Base-by-base conservation (phyloP, 1,140 invertebrate genomes). In the Drosophila pseudoananassae region DNA sequence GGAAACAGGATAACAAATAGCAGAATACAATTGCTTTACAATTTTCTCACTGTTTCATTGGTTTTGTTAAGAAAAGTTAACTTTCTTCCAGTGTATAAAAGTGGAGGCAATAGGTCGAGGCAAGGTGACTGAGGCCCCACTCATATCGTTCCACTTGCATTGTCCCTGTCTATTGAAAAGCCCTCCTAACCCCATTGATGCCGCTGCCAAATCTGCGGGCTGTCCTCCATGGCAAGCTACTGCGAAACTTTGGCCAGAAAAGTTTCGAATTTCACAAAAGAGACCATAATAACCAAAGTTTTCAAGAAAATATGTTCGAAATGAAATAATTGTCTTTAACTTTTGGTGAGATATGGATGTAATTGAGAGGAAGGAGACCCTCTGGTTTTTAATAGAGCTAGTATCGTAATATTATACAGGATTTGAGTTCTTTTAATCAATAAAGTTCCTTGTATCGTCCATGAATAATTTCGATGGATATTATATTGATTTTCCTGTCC, bases 101-200 rank as follows among this genome's bases (percentile, higher is more conserved):
- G 10, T 25, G 31, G 29, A 12, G 29, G 40, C 33, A 33, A 15
- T 10, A 4, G 43, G 33, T 40, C 15, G 15, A 10, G 27, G 8
- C 15, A 29, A 47, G 8, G 17, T 31, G 27, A 20, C 12, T 3
- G 8, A 50, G 61, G 17, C 33, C 5, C 38, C 57, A 27, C 49
- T 68, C 49, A 53, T 43, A 59, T 52, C 36, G 63, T 66, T 66
- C 64, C 27, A 65, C 46, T 33, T 68, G 14, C 46, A 36, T 68
- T 68, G 65, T 68, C 61, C 65, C 54, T 68, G 65, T 38, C 23
- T 54, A 66, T 54, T 47, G 64, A 68, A 66, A 46, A 29, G 49
- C 61, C 59, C 36, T 14, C 8, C 38, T 66, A 66, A 53, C 61
- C 61, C 61, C 61, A 68, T 68, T 68, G 61, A 49, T 5, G 33